Percentiles rank a stretch among this genome's conserved stretches.
phyloP scores from a whole-genome alignment of 2,888 invertebrate genomes.

The Cataglyphis albicans region DNA sequence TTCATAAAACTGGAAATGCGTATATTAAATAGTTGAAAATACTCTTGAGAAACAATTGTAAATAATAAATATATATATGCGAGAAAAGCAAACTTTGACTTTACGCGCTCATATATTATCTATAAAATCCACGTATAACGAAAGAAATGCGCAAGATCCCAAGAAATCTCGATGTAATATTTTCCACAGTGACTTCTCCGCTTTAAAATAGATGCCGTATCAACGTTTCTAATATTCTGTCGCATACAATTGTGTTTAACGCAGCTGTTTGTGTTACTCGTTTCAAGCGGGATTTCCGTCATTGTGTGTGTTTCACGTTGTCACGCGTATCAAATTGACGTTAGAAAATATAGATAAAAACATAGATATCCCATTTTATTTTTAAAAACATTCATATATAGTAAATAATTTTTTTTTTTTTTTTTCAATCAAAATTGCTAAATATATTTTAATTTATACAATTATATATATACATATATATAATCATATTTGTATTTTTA shows the following conservation, averaged over 20 bases:
- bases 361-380: neutral
- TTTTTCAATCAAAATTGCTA: neutral
- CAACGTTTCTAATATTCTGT: conserved; percentile 63
- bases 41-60: conserved; percentile 3
- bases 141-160: conserved; percentile 46
- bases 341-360: conserved; percentile 9
- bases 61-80: conserved; percentile 21
- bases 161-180: conserved; percentile 70
- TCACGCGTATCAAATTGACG: neutral
- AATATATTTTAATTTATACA: no score
- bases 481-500: no score
- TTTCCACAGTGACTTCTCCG: conserved; percentile 50
- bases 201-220: conserved; percentile 65
- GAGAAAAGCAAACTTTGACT: conserved; percentile 14
- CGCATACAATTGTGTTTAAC: conserved; percentile 65
- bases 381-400: neutral
- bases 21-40: conserved; percentile 5
- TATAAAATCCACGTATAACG: conserved; percentile 59
- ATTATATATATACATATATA: no score
- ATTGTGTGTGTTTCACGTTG: conserved; percentile 24
- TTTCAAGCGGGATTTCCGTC: conserved; percentile 26
- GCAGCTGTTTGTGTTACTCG: conserved; percentile 60
- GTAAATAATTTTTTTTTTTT: neutral
- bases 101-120: conserved; percentile 32
- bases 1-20: neutral